Percentiles rank a stretch among this genome's conserved stretches.
Evolutionary conservation across 1,140 invertebrate species (phyloP).

Genomic region (Neoseiulus cucumeris): DNA sequence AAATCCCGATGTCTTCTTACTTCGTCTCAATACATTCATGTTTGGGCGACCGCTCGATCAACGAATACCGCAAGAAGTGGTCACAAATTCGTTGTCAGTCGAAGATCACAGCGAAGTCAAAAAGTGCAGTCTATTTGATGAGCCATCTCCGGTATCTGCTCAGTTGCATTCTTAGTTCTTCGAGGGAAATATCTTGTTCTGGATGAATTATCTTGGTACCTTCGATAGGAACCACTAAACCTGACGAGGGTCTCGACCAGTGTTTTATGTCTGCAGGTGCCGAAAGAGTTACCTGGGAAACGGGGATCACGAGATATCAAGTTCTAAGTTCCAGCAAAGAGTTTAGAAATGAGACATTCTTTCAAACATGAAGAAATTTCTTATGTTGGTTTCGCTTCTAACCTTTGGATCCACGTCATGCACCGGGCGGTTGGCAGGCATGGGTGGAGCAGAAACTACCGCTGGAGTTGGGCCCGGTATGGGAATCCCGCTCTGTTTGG

Average conservation of each 20-base stretch:
- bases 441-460: slow-evolving; percentile 12
- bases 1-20: no score
- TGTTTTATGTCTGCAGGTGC: slow-evolving; percentile 15
- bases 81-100: no score
- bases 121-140: no score
- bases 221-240: slow-evolving; percentile 54
- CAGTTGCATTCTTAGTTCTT: slow-evolving; percentile 52
- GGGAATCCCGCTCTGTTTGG: neutral
- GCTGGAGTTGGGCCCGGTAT: neutral
- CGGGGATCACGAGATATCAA: no score
- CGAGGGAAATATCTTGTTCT: slow-evolving; percentile 71
- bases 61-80: no score
- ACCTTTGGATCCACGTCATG: neutral
- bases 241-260: slow-evolving; percentile 32
- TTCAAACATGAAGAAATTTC: no score
- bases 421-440: neutral
- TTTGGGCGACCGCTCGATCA: no score
- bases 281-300: slow-evolving; percentile 23
- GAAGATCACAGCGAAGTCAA: no score
- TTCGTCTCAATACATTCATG: no score
- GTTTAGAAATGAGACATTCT: neutral
- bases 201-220: slow-evolving; percentile 83
- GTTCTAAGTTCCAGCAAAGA: no score
- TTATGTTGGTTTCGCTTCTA: no score
- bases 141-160: no score